A percentile compares a stretch with the other conserved stretches of the same genome.
phyloP scores from a whole-genome alignment of 2,113 vertebrate species.

The Campylomormyrus tamandua region DNA sequence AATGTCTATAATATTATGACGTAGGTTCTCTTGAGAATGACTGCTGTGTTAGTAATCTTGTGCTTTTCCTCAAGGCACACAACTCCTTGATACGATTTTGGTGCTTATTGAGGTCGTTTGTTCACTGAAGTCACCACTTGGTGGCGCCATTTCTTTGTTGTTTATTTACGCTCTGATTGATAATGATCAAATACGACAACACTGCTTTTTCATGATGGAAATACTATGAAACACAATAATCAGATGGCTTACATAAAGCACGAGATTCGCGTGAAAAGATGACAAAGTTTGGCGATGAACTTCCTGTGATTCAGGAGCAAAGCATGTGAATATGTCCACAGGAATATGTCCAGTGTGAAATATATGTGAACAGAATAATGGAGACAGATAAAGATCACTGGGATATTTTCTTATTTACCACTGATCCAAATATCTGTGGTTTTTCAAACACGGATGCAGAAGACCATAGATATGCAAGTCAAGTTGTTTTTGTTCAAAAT shows the following conservation, averaged over 20 bases:
- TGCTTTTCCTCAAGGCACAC: background rate
- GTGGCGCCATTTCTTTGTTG: background rate
- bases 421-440: background rate
- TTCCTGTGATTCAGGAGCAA: background rate
- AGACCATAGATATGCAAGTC: background rate
- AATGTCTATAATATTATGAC: background rate
- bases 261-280: background rate
- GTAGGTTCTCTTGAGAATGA: background rate
- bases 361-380: background rate
- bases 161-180: background rate
- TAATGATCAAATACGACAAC: background rate
- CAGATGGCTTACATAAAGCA: background rate
- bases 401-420: background rate
- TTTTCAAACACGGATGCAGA: background rate
- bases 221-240: background rate
- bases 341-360: background rate
- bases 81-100: background rate
- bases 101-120: background rate
- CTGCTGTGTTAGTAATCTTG: background rate
- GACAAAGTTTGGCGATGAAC: background rate
- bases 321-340: background rate
- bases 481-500: slow-evolving; percentile 1
- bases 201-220: background rate
- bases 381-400: background rate
- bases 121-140: background rate